Evolutionary conservation across 1,140 invertebrate species (phyloP), one percentile per base, ranked within the genome.

Genomic region (Sarcophaga bullata): DNA sequence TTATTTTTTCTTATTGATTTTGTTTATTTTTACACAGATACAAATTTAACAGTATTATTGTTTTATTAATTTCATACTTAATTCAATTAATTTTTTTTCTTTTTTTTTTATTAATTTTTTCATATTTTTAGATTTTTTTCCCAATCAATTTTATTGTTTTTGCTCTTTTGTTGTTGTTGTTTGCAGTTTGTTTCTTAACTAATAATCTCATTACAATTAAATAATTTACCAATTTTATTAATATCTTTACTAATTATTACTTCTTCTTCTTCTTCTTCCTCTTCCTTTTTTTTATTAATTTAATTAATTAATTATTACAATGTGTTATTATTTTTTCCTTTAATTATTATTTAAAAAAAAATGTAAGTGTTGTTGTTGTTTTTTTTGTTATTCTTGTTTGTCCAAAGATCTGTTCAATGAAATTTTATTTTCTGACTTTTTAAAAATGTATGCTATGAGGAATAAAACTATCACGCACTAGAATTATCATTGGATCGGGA

Each of bases 391-490:
- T 81, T 62, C 49, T 37, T 50, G 37, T 80, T 80, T 68, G 15
- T 81, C 46, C 46, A 48, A 48, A 76, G 46, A 76, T 48, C 47
- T 76, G 73, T 68, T 81, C 37, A 81, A 81, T 81, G 62, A 11
- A 68, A 78, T 78, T 76, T n/a, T 6, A 15, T 76, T 76, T n/a
- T 73, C 48, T 76, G 73, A 13, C 17, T 78, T 78, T 78, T 50
- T 78, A 78, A 78, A 78, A 78, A 52, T 78, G 15, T 73, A 73
- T 85, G 80, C 81, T 84, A 84, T 86, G 86, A 88, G 87, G 86
- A 89, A 86, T 87, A 89, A 88, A 89, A 90, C 88, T 90, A 90
- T 90, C 89, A 90, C 89, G 89, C 89, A 90, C 88, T 90, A 86
- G 89, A 88, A 86, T 90, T 90, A 88, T 90, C 88, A 89, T 89